phyloP scores from a whole-genome alignment of 2,888 invertebrate genomes.

The Acanthosoma haemorrhoidale region DNA sequence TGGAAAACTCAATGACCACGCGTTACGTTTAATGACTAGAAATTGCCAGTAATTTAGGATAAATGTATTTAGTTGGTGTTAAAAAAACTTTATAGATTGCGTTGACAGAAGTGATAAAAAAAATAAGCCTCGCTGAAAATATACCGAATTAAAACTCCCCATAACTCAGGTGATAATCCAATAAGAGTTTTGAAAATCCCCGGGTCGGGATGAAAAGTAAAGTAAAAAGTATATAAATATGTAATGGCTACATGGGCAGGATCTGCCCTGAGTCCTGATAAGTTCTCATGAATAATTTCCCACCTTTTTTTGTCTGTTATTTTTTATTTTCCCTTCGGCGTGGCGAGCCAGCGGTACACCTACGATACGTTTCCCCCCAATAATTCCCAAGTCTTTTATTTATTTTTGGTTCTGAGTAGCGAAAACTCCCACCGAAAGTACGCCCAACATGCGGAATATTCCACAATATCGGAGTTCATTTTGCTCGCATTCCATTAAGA shows the following conservation, averaged over 20 bases:
- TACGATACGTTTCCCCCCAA: not conserved
- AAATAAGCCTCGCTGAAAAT: not conserved
- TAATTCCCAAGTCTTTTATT: not conserved
- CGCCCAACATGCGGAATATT: too few relatives aligned
- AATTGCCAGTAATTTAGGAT: too few relatives aligned
- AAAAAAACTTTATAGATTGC: not conserved
- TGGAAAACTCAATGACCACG: too few relatives aligned
- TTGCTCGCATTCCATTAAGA: not conserved
- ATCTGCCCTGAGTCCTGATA: not conserved
- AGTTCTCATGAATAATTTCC: conserved; percentile 1
- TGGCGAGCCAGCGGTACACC: too few relatives aligned
- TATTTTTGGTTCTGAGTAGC: not conserved
- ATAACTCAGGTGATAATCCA: not conserved
- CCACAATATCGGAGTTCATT: not conserved
- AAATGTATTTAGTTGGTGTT: too few relatives aligned
- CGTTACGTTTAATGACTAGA: too few relatives aligned
- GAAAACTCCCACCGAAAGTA: too few relatives aligned
- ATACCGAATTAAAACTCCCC: not conserved
- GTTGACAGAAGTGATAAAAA: not conserved
- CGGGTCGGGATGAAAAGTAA: not conserved
- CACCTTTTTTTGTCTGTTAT: not conserved
- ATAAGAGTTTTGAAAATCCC: not conserved
- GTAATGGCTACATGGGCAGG: not conserved
- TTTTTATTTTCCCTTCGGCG: not conserved
- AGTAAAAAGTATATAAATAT: conserved; percentile 8